Conservation (phyloP, 2,113 vertebrate genomes). For the Psophia crepitans region DNA sequence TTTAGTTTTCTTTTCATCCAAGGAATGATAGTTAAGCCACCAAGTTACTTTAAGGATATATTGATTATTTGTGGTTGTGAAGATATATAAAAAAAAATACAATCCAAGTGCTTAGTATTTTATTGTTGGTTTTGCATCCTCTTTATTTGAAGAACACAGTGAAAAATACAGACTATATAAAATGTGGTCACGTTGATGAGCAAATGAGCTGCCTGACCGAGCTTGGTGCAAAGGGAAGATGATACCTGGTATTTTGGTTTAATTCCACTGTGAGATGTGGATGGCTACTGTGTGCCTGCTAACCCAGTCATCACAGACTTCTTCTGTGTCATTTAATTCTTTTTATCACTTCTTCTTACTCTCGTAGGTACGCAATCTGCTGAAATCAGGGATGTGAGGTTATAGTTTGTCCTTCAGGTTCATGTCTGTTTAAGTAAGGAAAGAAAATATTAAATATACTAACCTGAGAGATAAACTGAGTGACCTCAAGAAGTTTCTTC, state of each 20-base stretch:
- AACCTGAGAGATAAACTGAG: background rate
- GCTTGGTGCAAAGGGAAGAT: background rate
- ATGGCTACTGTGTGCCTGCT: background rate
- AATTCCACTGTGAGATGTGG: background rate
- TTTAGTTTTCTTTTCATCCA: background rate
- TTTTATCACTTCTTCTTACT: background rate
- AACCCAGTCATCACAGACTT: background rate
- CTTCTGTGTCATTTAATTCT: background rate
- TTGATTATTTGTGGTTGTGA: background rate
- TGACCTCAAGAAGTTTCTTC: background rate
- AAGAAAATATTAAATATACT: background rate
- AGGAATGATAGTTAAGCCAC: background rate
- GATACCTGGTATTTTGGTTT: background rate
- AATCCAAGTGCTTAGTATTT: background rate
- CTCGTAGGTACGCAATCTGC: background rate
- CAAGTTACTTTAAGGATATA: background rate
- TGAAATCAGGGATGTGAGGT: background rate
- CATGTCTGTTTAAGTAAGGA: background rate
- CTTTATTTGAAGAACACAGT: background rate
- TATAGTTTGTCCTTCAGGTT: background rate
- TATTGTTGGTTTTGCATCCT: background rate
- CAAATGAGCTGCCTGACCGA: background rate
- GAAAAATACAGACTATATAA: background rate
- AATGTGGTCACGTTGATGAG: fast-evolving
- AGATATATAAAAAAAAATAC: background rate